Evolutionary conservation across 2,797 vertebrate genomes (phyloP), one percentile per base, ranked within the genome.

Genomic region (Chelon auratus): DNA sequence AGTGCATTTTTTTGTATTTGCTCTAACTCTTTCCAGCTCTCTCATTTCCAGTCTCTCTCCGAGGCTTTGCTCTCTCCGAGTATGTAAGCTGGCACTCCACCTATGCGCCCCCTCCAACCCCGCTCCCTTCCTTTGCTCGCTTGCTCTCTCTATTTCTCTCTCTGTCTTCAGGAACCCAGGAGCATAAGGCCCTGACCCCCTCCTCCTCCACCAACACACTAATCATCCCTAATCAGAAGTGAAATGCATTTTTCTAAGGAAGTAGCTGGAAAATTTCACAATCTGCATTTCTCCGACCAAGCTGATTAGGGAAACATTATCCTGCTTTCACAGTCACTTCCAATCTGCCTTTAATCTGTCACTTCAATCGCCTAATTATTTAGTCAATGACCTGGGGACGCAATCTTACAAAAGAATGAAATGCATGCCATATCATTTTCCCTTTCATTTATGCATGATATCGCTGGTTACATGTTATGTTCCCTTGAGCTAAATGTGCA

Each of bases 191-290:
- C 73, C 68, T 89, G 89, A 91, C 87, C 91, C 91, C 84, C 90
- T 70, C 77, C 83, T 75, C 69, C 87, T 88, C 87, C 84, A 86
- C 87, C 86, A 76, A 82, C 90, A 90, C 86, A 86, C 92, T 93
- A 94, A 93, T 94, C 80, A 89, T 63, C 59, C 77, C 87, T 92
- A 95, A 93, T 95, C 93, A 95, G 92, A 95, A 95, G 94, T 95
- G 95, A 95, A 95, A 94, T 95, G 94, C 93, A 93, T 95, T 95
- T 95, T 95, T 95, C 93, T 93, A 93, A 95, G 94, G 94, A 95
- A 95, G 95, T 94, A 91, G 93, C 95, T 95, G 94, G 94, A 94
- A 95, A 95, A 95, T 95, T 95, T 95, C 94, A 95, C 94, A 95
- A 95, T 95, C 94, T 94, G 94, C 93, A 95, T 94, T 95, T 95